Evolutionary conservation across 2,113 vertebrate species (phyloP), one percentile per base, ranked within the genome.

Genomic region (Lepus americanus): DNA sequence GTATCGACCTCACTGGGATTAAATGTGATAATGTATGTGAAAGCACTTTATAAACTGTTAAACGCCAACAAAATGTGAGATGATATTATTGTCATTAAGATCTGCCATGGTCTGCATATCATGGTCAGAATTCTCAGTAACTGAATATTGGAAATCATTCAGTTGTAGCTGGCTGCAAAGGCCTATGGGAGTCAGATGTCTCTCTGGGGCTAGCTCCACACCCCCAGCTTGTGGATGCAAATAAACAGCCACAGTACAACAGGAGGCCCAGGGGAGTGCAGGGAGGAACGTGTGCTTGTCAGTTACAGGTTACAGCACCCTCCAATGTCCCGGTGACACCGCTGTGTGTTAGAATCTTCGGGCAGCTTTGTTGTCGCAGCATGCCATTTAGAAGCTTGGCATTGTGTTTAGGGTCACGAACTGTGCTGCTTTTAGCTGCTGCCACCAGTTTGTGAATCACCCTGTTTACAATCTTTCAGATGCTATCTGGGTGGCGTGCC

Each of bases 381-480:
- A 92, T 93, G 66, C 95, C 90, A 83, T 96, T 96, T 96, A 89
- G 95, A 97, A 92, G 96, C 95, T 90, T 79, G 92, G 95, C 63
- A 0, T 87, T 27, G 27, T 49, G 87, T 64, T 89, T 8, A 16
- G 92, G 97, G 97, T 96, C 78, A 0, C 0, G 74, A 96, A 96
- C 97, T 64, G 29, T 12, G 0, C 92, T 87, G 92, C 92, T 93
- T 96, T 97, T 93, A 95, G 95, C 87, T 31, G 89, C 93, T 96
- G 95, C 74, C 64, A 55, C 86, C 11, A 31, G 95, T 97, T 94
- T 93, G 96, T 97, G 97, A 97, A 97, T 96, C 96, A 92, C 90
- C 25, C 73, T 94, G 96, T 96, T 97, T 96, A 93, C 95, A 95
- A 31, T 93, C 88, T 70, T 77, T 69, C 0, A 14, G 94, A 89